phyloP scores from a whole-genome alignment of 2,113 vertebrate species.

The Potamarius usumacintae region DNA sequence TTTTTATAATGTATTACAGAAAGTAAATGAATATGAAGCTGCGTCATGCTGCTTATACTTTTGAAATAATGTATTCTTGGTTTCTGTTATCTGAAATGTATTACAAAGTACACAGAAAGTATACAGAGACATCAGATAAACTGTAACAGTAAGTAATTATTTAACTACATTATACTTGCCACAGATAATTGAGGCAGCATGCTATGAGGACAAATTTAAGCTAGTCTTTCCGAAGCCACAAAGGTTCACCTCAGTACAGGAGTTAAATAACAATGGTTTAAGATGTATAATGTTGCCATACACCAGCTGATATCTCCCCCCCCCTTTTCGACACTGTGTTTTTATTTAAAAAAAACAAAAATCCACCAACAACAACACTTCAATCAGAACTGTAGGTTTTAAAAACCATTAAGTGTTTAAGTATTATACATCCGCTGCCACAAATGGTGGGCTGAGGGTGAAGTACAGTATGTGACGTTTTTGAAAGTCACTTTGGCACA shows the following conservation, averaged over 20 bases:
- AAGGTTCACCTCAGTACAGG: not conserved
- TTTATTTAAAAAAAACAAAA: not conserved
- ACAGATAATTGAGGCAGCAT: not conserved
- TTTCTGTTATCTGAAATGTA: not conserved
- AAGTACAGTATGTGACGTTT: slow-evolving; percentile 44
- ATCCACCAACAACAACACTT: not conserved
- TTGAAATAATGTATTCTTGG: not conserved
- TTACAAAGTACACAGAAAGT: not conserved
- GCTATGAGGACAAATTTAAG: not conserved
- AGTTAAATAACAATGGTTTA: not conserved
- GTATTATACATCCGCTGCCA: slow-evolving; percentile 21
- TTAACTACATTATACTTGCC: not conserved
- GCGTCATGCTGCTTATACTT: not conserved
- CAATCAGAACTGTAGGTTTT: slow-evolving; percentile 18
- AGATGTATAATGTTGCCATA: not conserved
- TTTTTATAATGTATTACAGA: not conserved
- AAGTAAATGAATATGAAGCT: not conserved
- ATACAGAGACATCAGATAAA: not conserved
- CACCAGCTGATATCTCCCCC: not conserved
- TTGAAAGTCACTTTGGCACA: slow-evolving; percentile 19
- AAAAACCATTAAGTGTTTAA: slow-evolving; percentile 16
- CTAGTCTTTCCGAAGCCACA: not conserved
- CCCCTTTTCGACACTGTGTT: not conserved
- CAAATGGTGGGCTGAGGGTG: slow-evolving; percentile 27
- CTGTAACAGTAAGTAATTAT: not conserved